Base-by-base conservation (phyloP, 2,888 invertebrate species). In the Eupithecia tripunctaria region DNA sequence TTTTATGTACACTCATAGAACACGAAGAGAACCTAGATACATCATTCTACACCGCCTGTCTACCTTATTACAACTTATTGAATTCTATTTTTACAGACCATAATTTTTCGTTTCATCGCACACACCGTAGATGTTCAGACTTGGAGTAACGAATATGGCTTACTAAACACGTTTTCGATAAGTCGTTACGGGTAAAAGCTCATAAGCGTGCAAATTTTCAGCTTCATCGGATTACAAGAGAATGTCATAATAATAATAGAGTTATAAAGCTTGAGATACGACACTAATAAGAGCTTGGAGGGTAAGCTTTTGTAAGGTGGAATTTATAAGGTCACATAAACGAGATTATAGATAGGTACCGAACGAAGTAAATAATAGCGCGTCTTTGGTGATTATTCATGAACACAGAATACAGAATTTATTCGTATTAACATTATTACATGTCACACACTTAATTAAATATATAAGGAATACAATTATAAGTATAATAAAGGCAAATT, bases 201-300 rank as follows among this genome's bases (percentile, higher is more conserved):
- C 64, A 64, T 41, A 64, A 64, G 64, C 64, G 38, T 36, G 64
- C 64, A 64, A 64, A 64, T 64, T 64, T 64, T 64, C 64, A 36
- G 64, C 64, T 64, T 64, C 64, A 64, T 64, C 38, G 64, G 64
- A 64, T 64, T 64, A 64, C 25, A 64, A 64, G 63, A 63, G 64
- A n/a, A 36, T 64, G 64, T 64, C 64, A 64, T 64, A 25, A 64
- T 64, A 64, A 64, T 64, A 64, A 64, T 64, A 25, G 64, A 64
- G 64, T 64, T 64, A 64, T 64, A 64, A 64, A 64, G 21, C 21
- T 38, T 64, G 64, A 38, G 64, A 64, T 36, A 36, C 32, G 64
- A 64, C 64, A 38, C 64, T 64, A 64, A 64, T 38, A 64, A 41
- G 64, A 64, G 32, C 36, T 32, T 36, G n/a, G 32, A 36, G 32